These are phyloP conservation scores for Panagrolaimus sp. DNA, from an alignment of 1,140 invertebrate genomes.

Conservation along the genomic window DNA sequence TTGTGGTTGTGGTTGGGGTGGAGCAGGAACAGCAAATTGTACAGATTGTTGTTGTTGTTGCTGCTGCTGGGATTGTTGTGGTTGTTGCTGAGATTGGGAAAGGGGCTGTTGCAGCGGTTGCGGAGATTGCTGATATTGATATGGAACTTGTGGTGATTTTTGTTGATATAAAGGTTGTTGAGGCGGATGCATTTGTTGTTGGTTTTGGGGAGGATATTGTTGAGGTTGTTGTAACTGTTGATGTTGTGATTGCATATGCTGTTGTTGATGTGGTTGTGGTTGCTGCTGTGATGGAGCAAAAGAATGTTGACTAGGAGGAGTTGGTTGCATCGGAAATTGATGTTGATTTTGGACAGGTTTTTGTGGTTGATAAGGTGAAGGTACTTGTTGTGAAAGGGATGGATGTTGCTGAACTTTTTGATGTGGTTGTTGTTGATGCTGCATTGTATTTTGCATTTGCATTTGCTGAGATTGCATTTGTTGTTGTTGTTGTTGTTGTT, in stretches of 20 bases:
- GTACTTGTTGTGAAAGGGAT: background rate
- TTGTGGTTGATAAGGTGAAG: background rate
- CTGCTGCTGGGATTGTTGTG: background rate
- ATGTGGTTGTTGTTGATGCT: background rate
- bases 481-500: background rate
- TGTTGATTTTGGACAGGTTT: background rate
- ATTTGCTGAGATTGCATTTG: background rate
- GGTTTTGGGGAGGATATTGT: background rate
- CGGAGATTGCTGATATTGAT: background rate
- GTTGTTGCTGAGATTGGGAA: background rate
- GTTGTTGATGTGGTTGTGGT: background rate
- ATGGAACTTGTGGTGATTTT: background rate
- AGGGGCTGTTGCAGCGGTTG: background rate
- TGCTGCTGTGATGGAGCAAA: background rate
- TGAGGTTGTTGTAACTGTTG: background rate
- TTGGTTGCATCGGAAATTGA: background rate
- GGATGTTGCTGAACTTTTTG: background rate
- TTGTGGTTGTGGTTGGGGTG: background rate
- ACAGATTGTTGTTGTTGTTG: constrained; percentile 2
- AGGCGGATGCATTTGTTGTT: background rate
- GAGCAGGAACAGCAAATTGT: background rate
- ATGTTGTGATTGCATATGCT: background rate
- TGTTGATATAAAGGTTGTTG: constrained; percentile 1
- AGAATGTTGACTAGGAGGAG: background rate
- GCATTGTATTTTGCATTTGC: background rate